Evolutionary conservation across 1,140 invertebrate genomes (phyloP).

Genomic region (Phocides pigmalion): DNA sequence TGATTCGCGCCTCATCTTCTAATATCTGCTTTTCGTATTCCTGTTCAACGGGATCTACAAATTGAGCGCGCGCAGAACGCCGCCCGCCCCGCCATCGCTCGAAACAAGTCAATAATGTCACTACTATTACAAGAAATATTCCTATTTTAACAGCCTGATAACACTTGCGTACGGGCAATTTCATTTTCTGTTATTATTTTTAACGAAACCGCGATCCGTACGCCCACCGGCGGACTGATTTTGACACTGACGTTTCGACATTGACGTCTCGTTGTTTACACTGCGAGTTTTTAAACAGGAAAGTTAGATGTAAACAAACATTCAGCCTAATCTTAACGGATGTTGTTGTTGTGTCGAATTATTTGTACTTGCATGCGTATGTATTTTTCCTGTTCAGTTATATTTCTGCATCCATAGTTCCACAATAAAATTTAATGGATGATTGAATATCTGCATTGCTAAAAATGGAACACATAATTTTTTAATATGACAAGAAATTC

Average conservation of each 20-base stretch:
- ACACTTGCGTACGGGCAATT: slow-evolving; percentile 71
- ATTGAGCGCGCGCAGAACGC: slow-evolving; percentile 51
- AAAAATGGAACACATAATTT: too few species aligned
- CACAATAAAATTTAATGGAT: too few species aligned
- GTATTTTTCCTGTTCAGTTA: not conserved
- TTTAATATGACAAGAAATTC: too few species aligned
- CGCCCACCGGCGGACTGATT: slow-evolving; percentile 32
- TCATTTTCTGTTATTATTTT: slow-evolving; percentile 51
- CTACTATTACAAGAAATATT: slow-evolving; percentile 60
- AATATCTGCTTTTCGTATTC: slow-evolving; percentile 63
- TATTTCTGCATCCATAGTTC: too few species aligned
- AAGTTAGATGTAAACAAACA: slow-evolving; percentile 56
- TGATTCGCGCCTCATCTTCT: slow-evolving; percentile 66
- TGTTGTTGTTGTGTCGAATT: slow-evolving; percentile 1
- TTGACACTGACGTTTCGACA: slow-evolving; percentile 53
- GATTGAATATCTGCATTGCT: too few species aligned
- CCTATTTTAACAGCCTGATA: slow-evolving; percentile 63
- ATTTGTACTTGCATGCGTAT: not conserved
- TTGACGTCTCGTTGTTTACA: slow-evolving; percentile 60
- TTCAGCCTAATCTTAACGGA: slow-evolving; percentile 51
- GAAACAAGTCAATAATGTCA: slow-evolving; percentile 60
- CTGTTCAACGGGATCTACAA: slow-evolving; percentile 43
- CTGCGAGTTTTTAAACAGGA: slow-evolving; percentile 66
- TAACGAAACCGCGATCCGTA: slow-evolving; percentile 33
- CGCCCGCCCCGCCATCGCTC: slow-evolving; percentile 71